Evolutionary conservation across 1,140 invertebrate species (phyloP).

Genomic region (Vollenhovia emeryi): DNA sequence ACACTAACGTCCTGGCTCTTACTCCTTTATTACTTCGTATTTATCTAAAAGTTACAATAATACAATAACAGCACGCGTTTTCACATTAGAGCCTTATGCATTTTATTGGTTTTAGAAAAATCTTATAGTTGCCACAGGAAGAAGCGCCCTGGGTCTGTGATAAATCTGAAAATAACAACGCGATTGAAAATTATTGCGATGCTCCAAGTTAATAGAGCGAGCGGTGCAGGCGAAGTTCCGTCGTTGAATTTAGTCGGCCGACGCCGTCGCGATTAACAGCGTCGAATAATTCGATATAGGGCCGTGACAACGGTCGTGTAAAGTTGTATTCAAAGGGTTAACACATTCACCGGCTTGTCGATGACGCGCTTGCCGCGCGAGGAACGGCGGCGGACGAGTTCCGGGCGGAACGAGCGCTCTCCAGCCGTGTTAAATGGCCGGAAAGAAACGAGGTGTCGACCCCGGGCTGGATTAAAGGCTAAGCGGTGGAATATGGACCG

Average conservation of each 20-base stretch:
- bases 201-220: conserved; percentile 1
- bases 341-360: conserved; percentile 18
- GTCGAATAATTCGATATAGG: conserved; percentile 23
- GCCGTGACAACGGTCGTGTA: not conserved
- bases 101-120: not conserved
- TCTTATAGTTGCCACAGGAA: not conserved
- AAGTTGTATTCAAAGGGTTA: conserved; percentile 40
- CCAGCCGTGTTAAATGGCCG: conserved; percentile 69
- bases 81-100: too few species aligned
- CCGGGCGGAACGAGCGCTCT: conserved; percentile 36
- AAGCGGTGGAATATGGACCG: conserved; percentile 62
- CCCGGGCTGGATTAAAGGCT: conserved; percentile 58
- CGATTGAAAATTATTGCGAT: conserved; percentile 13
- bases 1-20: too few species aligned
- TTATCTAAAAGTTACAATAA: too few species aligned
- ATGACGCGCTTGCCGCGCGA: conserved; percentile 44
- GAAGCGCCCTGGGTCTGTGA: not conserved
- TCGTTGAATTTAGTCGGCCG: not conserved
- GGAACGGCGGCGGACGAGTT: conserved; percentile 31
- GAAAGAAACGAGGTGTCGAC: conserved; percentile 70
- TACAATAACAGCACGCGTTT: too few species aligned
- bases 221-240: not conserved
- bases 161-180: not conserved
- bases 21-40: too few species aligned
- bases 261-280: not conserved